Base-by-base conservation (phyloP, 30 jellyfish, hydroid and myxozoan species). In the Aurelia aurita region DNA sequence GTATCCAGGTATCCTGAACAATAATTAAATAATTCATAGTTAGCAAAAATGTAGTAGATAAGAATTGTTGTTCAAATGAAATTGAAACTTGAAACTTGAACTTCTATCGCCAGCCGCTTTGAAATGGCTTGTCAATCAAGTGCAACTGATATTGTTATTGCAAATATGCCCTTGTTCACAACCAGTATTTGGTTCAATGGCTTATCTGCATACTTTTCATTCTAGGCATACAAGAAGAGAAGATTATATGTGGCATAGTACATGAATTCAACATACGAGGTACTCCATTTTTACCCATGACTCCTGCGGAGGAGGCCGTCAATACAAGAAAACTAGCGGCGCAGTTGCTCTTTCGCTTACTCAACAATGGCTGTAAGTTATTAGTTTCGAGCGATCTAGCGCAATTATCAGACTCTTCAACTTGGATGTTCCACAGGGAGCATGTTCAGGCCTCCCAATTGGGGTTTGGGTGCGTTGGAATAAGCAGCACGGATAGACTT, bases 381-480 rank as follows among this genome's bases (percentile, higher is more conserved):
- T 0, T 72, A 2, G 84, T 51, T 10, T 72, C 84, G 3, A 72
- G 84, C 27, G 39, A 72, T 26, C 64, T 72, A 23, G 1, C 84
- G 21, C 39, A 21, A 21, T 9, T 12, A 35, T 3, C 49, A 9
- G 64, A 72, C 26, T 22, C 44, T 9, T 3, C 84, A 5, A 45
- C 84, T 11, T 72, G 84, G 84, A 11, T 35, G 3, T 72, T 72
- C 27, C 84, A 72, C 53, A 16, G 84, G 49, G 84, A 72, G 57
- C 70, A 47, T 23, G 27, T 27, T 72, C 84, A 43, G 25, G 12
- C 72, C 39, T 21, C 84, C 14, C 72, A 20, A 10, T 72, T n/a
- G 47, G n/a, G 7, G n/a, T 34, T 72, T 35, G 84, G 55, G 3
- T 45, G 72, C 26, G 49, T 72, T 23, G 69, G 70, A 11, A 31